Percentiles rank a stretch among this genome's conserved stretches.
These are phyloP conservation scores for Helobdella robusta DNA, from an alignment of 2,888 invertebrate species.

Conservation along the genomic window DNA sequence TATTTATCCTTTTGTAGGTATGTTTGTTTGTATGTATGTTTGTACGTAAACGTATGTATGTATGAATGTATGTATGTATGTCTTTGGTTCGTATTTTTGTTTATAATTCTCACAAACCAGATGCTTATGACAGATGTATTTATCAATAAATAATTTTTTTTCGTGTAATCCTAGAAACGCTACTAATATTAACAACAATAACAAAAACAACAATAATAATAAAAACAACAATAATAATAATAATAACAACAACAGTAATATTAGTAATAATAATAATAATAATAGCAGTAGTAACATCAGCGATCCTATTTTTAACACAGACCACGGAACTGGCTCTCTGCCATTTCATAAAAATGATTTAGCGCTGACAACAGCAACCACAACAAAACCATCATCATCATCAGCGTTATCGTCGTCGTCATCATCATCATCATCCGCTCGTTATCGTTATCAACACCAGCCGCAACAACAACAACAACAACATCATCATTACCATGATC, in stretches of 20 bases:
- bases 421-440: too few relatives aligned
- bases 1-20: too few relatives aligned
- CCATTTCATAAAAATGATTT: too few relatives aligned
- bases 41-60: conserved; percentile 1
- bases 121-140: too few relatives aligned
- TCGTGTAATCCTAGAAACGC: not conserved
- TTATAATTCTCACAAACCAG: not conserved
- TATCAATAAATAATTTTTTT: not conserved
- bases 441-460: too few relatives aligned
- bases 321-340: too few relatives aligned
- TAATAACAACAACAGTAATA: not conserved
- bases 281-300: not conserved
- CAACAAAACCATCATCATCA: too few relatives aligned
- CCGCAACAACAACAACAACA: too few relatives aligned
- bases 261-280: not conserved
- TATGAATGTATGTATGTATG: not conserved
- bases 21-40: not conserved
- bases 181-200: not conserved
- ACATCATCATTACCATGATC: too few relatives aligned
- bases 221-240: not conserved
- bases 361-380: too few relatives aligned
- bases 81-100: not conserved
- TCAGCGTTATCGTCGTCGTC: too few relatives aligned
- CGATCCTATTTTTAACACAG: too few relatives aligned
- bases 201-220: conserved; percentile 1